A percentile compares a stretch with the other conserved stretches of the same genome.
phyloP scores from a whole-genome alignment of 2,797 vertebrate genomes.

The Sebastes kiyomatsui region DNA sequence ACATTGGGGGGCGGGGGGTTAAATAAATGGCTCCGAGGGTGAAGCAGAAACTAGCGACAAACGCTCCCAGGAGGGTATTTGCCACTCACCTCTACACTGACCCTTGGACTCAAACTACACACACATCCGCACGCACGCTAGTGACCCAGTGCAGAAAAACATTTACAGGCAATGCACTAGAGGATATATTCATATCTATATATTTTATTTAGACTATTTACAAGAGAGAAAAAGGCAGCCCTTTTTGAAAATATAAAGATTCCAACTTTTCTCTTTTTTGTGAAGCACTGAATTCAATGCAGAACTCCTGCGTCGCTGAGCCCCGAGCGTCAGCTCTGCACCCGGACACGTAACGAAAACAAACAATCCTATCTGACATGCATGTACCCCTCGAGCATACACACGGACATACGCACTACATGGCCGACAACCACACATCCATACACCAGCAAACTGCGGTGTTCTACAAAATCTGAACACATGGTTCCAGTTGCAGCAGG shows the following conservation, averaged over 20 bases:
- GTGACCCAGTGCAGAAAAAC: constrained; percentile 81
- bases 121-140: constrained; percentile 39
- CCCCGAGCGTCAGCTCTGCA: constrained; percentile 65
- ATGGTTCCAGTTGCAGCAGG: constrained; percentile 66
- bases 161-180: constrained; percentile 86
- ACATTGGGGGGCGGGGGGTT: not conserved
- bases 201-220: constrained; percentile 85
- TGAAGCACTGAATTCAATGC: constrained; percentile 85
- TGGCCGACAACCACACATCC: constrained; percentile 54
- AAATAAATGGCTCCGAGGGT: constrained; percentile 49
- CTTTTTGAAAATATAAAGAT: constrained; percentile 88
- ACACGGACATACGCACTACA: constrained; percentile 59
- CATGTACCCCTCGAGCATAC: constrained; percentile 63
- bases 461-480: constrained; percentile 60
- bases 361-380: constrained; percentile 65
- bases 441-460: constrained; percentile 62
- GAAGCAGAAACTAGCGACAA: constrained; percentile 49
- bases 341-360: constrained; percentile 51
- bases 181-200: constrained; percentile 81
- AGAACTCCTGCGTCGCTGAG: constrained; percentile 59
- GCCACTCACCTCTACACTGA: constrained; percentile 46
- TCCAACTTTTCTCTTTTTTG: constrained; percentile 76
- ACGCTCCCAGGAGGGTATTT: constrained; percentile 45
- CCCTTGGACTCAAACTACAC: constrained; percentile 51
- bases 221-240: constrained; percentile 90